These are phyloP conservation scores for Eilema depressum DNA, from an alignment of 2,888 invertebrate species.

Conservation along the genomic window DNA sequence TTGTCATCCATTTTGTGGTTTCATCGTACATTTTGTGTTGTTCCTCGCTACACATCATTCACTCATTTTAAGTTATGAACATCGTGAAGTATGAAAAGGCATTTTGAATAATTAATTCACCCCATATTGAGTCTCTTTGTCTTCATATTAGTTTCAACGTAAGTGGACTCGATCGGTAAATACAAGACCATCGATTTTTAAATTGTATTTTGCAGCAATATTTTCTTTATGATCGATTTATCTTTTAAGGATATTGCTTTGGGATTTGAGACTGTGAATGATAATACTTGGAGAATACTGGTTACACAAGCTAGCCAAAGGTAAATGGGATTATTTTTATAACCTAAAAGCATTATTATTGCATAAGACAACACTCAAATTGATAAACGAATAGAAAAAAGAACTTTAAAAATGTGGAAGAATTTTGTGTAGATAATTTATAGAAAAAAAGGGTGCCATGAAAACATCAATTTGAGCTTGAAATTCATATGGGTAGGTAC, in stretches of 20 bases:
- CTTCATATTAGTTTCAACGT: conserved; percentile 60
- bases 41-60: conserved; percentile 51
- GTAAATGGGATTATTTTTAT: not conserved
- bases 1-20: conserved; percentile 1
- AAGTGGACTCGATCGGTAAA: conserved; percentile 59
- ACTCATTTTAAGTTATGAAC: conserved; percentile 60
- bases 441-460: not conserved
- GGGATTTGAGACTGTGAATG: conserved; percentile 19
- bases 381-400: not conserved
- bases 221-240: conserved; percentile 64
- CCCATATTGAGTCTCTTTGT: conserved; percentile 67
- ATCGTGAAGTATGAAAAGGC: conserved; percentile 63
- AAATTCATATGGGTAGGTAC: no score
- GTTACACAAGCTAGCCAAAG: not conserved
- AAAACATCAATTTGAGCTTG: no score
- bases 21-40: conserved; percentile 11
- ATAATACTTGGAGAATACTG: conserved; percentile 16
- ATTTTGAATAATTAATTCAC: conserved; percentile 73
- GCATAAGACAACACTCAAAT: not conserved
- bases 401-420: not conserved
- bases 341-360: not conserved
- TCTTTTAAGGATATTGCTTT: conserved; percentile 26
- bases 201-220: conserved; percentile 61
- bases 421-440: not conserved
- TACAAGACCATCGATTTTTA: conserved; percentile 53